These are phyloP conservation scores for Anguilla rostrata DNA, from an alignment of 2,113 vertebrate species.

Conservation along the genomic window DNA sequence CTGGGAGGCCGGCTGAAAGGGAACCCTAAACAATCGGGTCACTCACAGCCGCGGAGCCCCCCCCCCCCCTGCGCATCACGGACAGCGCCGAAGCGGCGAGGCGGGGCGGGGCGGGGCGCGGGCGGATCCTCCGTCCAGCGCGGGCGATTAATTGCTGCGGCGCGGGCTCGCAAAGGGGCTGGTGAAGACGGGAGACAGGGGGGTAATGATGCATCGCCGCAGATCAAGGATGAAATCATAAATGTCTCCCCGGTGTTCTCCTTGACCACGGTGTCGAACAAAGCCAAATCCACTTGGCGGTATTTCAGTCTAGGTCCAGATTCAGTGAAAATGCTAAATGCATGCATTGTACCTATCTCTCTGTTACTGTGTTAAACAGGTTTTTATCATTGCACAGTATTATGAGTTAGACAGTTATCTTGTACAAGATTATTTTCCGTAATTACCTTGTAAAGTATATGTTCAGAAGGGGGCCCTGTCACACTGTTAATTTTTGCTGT, in stretches of 20 bases:
- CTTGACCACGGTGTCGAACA: conserved; percentile 1
- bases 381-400: no score
- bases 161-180: conserved; percentile 1
- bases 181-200: conserved; percentile 48
- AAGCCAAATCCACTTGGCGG: background rate
- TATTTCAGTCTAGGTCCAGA: background rate
- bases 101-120: conserved; percentile 5
- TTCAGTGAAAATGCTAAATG: background rate
- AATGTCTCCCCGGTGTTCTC: conserved; percentile 43
- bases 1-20: conserved; percentile 26
- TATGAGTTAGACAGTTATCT: no score
- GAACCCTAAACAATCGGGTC: conserved; percentile 41
- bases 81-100: conserved; percentile 11
- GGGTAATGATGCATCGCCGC: conserved; percentile 51
- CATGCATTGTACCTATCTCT: no score
- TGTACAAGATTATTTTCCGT: no score
- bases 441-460: no score
- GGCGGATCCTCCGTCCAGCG: conserved; percentile 22
- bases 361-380: no score
- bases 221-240: conserved; percentile 54
- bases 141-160: conserved; percentile 30
- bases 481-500: no score
- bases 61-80: background rate
- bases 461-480: no score
- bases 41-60: conserved; percentile 19